Base-by-base conservation (phyloP, 2,113 vertebrate species). In the Oreochromis niloticus region DNA sequence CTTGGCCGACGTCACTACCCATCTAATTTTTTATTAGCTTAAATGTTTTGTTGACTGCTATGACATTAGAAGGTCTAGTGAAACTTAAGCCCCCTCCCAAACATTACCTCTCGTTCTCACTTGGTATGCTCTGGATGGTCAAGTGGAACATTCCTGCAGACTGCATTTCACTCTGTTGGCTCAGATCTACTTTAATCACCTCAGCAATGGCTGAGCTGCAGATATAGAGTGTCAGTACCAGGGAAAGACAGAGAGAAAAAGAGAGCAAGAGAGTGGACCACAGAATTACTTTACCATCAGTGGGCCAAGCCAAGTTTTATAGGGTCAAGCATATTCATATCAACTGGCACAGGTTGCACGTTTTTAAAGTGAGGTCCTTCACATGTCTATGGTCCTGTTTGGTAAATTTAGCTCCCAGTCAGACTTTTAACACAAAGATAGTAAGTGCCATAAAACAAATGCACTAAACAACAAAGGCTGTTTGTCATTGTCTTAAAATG, bases 141-240 rank as follows among this genome's bases (percentile, higher is more conserved):
- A 90, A 94, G 94, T 95, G 95, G 96, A 96, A 97, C 95, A 96
- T 96, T 95, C 95, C 91, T 71, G 57, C 85, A 85, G 86, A 83
- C 93, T 91, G 55, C 87, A 91, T 95, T 95, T 96, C 94, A 95
- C 89, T 89, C 36, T 55, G 80, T 92, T 95, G 95, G 94, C 94
- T 94, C 87, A 88, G 91, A 88, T 88, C 87, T 85, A 90, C 94
- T 95, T 95, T 95, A 95, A 95, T 96, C 90, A 92, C 93, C 87
- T 93, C 93, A 92, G 93, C 88, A 75, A 94, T 94, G 95, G 90
- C 87, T 88, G 92, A 93, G 91, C 89, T 90, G 85, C 83, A 84
- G 84, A 83, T 91, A 88, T 96, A 94, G 83, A 59, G 84, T 96
- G 95, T 95, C 95, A 90, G 88, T 73, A 86, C 80, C 50, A 78